Conservation (phyloP, 1,140 invertebrate genomes). For the Panulirus ornatus region DNA sequence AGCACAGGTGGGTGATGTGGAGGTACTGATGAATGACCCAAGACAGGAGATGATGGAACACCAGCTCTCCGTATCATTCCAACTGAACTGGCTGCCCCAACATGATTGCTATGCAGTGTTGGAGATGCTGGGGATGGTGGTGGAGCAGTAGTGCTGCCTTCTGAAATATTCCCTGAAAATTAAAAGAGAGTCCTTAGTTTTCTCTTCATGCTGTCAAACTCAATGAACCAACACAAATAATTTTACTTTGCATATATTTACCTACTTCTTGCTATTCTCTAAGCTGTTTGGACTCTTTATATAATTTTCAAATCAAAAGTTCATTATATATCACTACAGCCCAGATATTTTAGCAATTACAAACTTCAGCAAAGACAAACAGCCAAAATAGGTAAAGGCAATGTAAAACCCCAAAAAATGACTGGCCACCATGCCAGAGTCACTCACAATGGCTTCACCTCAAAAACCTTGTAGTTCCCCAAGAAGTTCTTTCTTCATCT, state of each 20-base stretch:
- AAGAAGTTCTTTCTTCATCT: too few relatives aligned
- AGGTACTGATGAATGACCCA: neutral
- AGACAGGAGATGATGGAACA: conserved; percentile 22
- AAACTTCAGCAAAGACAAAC: too few relatives aligned
- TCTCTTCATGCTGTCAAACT: neutral
- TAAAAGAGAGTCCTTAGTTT: too few relatives aligned
- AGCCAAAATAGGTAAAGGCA: too few relatives aligned
- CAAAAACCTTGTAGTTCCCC: too few relatives aligned
- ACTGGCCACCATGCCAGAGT: too few relatives aligned
- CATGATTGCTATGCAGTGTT: conserved; percentile 26
- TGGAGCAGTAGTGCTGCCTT: conserved; percentile 18
- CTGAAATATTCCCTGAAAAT: conserved; percentile 44
- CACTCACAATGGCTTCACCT: too few relatives aligned
- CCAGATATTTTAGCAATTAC: too few relatives aligned
- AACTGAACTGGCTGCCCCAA: neutral
- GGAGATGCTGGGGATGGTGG: conserved; percentile 53
- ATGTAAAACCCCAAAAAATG: too few relatives aligned
- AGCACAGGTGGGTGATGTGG: conserved; percentile 7
- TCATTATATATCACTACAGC: too few relatives aligned
- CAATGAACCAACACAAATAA: neutral
- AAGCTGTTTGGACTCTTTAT: neutral
- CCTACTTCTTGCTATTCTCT: neutral
- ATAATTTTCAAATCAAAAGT: too few relatives aligned
- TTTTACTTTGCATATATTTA: neutral
- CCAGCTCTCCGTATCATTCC: neutral